A percentile compares a stretch with the other conserved stretches of the same genome.
phyloP scores from a whole-genome alignment of 2,113 vertebrate species.

The Neofelis nebulosa region DNA sequence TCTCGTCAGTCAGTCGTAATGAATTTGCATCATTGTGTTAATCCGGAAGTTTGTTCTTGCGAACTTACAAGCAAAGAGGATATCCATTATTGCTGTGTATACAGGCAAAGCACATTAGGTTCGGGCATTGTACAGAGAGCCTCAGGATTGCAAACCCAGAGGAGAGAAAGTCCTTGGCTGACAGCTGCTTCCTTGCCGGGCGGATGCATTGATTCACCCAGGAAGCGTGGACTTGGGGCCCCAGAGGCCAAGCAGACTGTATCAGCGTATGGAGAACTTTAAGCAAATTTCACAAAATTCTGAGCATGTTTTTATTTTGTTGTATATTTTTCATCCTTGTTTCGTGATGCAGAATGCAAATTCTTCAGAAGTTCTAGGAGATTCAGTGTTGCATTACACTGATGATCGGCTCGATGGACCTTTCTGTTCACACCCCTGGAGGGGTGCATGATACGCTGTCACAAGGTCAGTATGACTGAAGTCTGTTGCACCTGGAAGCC shows the following conservation, averaged over 20 bases:
- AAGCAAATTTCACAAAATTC: background rate
- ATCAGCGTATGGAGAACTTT: background rate
- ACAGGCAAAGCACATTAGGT: background rate
- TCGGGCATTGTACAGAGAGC: background rate
- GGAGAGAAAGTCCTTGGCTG: background rate
- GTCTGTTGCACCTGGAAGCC: background rate
- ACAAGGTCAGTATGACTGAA: too few species aligned
- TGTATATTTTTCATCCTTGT: background rate
- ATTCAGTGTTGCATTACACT: background rate
- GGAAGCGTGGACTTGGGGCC: accelerated
- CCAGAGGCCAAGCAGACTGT: too few species aligned
- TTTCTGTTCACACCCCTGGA: background rate
- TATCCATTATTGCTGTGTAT: accelerated
- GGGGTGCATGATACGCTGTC: background rate
- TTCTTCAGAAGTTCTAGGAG: background rate
- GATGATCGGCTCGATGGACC: accelerated
- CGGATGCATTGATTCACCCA: background rate
- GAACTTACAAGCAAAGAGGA: too few species aligned
- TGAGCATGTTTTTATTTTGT: background rate
- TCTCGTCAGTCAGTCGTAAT: background rate
- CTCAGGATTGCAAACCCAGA: background rate
- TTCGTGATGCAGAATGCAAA: background rate
- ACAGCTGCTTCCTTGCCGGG: background rate
- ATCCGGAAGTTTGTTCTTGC: background rate
- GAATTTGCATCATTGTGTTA: background rate